Percentiles rank a stretch among this genome's conserved stretches.
Evolutionary conservation across 2,113 vertebrate genomes (phyloP).

Genomic region (Talpa occidentalis): DNA sequence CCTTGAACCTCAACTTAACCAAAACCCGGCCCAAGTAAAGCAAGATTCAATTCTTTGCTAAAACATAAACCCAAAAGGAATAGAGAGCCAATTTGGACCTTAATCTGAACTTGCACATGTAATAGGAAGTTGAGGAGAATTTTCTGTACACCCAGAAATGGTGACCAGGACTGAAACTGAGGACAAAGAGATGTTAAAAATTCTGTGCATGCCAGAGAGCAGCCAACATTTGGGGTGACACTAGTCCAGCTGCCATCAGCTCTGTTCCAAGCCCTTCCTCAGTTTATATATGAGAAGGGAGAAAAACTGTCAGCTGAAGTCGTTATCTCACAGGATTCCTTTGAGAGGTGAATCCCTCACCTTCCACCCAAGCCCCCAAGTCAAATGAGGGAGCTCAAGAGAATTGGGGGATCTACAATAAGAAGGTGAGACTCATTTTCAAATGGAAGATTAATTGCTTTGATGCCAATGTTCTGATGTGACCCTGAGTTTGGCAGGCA

Average conservation of each 20-base stretch:
- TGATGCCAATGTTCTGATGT: neutral
- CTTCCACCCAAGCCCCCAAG: neutral
- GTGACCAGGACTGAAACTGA: neutral
- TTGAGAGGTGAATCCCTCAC: neutral
- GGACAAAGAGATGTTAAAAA: neutral
- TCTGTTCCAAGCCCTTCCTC: neutral
- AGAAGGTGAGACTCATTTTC: neutral
- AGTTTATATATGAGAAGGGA: neutral
- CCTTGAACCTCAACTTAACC: neutral
- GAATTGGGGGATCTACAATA: neutral
- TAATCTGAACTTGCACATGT: neutral
- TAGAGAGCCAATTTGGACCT: neutral
- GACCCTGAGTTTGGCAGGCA: neutral
- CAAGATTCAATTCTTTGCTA: neutral
- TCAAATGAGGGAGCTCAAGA: neutral
- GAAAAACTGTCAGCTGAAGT: no score
- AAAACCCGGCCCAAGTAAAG: neutral
- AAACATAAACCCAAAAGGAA: neutral
- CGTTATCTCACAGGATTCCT: rapidly evolving
- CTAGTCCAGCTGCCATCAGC: no score
- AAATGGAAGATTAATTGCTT: neutral
- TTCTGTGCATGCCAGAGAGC: neutral
- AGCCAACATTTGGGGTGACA: neutral
- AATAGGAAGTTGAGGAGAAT: neutral
- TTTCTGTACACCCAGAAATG: neutral